Evolutionary conservation across 2,888 invertebrate species (phyloP).

Genomic region (Conus canariensis): DNA sequence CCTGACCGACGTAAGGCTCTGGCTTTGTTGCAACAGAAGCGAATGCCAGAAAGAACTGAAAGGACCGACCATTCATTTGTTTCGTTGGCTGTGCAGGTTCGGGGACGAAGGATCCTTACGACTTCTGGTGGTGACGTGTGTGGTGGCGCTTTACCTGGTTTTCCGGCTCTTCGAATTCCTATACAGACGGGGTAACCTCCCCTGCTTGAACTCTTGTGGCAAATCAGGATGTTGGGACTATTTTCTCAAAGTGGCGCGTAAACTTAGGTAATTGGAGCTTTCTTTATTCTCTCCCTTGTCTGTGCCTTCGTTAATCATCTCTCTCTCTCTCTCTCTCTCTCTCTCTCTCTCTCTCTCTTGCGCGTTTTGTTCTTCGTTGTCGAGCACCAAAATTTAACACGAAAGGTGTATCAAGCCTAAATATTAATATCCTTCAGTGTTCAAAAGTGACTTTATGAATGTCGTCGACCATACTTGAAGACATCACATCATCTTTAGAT

Average conservation of each 20-base stretch:
- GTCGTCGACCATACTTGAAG: too few species aligned
- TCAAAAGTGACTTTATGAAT: too few species aligned
- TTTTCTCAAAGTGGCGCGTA: background rate
- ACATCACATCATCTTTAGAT: too few species aligned
- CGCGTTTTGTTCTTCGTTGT: too few species aligned
- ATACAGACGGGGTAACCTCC: background rate
- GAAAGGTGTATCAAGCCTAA: too few species aligned
- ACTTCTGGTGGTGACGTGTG: conserved; percentile 33
- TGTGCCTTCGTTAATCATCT: background rate
- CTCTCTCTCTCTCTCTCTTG: background rate
- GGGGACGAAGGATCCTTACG: conserved; percentile 50
- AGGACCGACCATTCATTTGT: background rate
- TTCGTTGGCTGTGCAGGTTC: conserved; percentile 47
- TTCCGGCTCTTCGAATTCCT: conserved; percentile 31
- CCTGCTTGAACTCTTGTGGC: background rate
- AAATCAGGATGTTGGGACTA: background rate
- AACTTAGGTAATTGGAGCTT: background rate
- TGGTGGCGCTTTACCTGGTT: conserved; percentile 13
- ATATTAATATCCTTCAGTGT: too few species aligned
- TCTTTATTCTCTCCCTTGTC: background rate
- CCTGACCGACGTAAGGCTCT: too few species aligned
- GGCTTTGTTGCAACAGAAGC: too few species aligned
- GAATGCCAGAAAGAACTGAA: too few species aligned
- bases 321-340: conserved; percentile 8
- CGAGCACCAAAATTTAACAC: too few species aligned